Evolutionary conservation across 2,797 vertebrate species (phyloP).

Genomic region (Dryobates pubescens): DNA sequence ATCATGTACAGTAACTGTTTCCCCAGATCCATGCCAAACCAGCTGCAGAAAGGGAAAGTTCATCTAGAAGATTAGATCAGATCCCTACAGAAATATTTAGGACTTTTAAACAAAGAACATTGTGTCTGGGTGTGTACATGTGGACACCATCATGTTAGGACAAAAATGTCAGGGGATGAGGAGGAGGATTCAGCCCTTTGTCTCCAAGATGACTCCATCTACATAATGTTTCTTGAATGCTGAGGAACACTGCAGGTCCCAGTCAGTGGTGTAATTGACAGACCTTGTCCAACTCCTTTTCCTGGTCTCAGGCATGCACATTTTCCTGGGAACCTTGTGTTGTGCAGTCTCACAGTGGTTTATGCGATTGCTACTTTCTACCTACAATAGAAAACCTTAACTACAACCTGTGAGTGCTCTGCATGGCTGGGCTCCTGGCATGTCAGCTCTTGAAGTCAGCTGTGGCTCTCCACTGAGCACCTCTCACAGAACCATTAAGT

Average conservation of each 20-base stretch:
- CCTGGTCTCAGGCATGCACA: fast-evolving
- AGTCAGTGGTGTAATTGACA: neutral
- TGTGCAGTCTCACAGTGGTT: neutral
- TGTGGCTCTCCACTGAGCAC: neutral
- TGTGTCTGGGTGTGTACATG: neutral
- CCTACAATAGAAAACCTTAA: neutral
- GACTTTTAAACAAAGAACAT: neutral
- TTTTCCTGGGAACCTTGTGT: neutral
- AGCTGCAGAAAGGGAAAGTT: conserved; percentile 40
- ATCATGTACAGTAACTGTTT: neutral
- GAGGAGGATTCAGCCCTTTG: neutral
- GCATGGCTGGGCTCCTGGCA: fast-evolving
- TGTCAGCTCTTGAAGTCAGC: neutral
- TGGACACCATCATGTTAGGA: neutral
- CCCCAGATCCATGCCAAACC: neutral
- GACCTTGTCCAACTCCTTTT: neutral
- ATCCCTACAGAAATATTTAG: conserved; percentile 10
- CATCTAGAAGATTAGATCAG: neutral
- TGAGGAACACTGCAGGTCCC: neutral
- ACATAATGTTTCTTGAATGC: neutral
- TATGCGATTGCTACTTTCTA: neutral
- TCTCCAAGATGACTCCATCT: neutral
- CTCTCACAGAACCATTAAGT: neutral
- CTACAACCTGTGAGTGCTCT: fast-evolving
- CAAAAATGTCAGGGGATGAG: neutral